Conservation (phyloP, 2,113 vertebrate species). For the Pedetes capensis region DNA sequence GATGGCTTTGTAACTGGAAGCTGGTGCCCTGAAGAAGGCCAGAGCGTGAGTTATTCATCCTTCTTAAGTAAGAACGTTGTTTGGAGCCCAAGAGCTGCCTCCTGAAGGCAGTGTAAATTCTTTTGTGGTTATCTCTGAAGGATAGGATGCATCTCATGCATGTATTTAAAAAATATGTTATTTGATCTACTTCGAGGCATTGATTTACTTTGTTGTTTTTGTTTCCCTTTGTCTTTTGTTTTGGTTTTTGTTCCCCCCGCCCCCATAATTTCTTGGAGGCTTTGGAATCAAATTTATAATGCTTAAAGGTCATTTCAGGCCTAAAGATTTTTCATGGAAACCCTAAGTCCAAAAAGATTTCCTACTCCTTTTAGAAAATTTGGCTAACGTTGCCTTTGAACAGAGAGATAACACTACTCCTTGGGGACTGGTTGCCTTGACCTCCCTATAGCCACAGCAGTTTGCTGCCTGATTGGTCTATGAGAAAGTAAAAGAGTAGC, state of each 20-base stretch:
- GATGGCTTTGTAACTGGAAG: neutral
- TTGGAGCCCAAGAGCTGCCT: neutral
- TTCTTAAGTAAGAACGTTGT: neutral
- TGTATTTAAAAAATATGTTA: neutral
- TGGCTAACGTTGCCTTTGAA: neutral
- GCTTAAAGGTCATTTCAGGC: neutral
- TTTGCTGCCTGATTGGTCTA: neutral
- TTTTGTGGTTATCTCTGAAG: neutral
- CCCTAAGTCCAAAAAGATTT: neutral
- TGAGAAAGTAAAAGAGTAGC: neutral
- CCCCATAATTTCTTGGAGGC: neutral
- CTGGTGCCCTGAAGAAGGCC: neutral
- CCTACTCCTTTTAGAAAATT: neutral
- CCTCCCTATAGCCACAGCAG: neutral
- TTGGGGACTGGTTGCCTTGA: neutral
- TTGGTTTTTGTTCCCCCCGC: accelerated
- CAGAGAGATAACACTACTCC: neutral
- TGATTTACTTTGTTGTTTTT: neutral
- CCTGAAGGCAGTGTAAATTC: neutral
- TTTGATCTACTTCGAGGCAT: neutral
- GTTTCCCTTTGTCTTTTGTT: neutral
- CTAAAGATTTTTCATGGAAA: neutral
- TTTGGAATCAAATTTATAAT: neutral
- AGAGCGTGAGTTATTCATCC: neutral
- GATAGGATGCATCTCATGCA: neutral